Conservation (phyloP, 2,888 invertebrate species). For the Spodoptera littoralis region DNA sequence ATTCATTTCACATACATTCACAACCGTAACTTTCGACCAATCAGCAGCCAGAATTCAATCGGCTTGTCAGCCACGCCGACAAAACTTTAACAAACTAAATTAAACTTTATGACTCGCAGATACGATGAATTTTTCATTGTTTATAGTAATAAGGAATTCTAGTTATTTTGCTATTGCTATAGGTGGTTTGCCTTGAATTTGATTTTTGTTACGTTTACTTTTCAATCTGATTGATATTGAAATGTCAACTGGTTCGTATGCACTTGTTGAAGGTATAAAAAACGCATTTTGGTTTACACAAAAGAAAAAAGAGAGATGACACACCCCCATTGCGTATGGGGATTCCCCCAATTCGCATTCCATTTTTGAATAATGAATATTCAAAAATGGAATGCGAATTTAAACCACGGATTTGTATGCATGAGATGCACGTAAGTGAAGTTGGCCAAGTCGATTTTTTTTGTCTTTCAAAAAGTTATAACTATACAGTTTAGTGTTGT, state of each 20-base stretch:
- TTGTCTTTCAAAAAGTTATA: too few species aligned
- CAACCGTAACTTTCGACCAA: conserved; percentile 57
- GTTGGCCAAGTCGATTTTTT: too few species aligned
- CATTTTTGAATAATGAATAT: too few species aligned
- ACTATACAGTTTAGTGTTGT: too few species aligned
- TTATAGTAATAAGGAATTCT: conserved; percentile 34
- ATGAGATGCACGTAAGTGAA: too few species aligned
- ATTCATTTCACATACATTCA: conserved; percentile 54
- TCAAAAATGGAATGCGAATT: too few species aligned
- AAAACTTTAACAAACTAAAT: conserved; percentile 31
- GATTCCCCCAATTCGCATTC: too few species aligned
- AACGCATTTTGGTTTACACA: neutral
- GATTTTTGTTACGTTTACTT: conserved; percentile 52
- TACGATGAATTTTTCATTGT: conserved; percentile 45
- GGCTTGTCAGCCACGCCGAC: conserved; percentile 68
- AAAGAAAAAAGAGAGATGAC: conserved; percentile 12
- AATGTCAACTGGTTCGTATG: conserved; percentile 46
- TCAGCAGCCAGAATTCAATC: conserved; percentile 57
- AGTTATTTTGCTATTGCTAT: conserved; percentile 41
- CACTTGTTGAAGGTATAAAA: conserved; percentile 6
- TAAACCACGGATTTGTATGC: too few species aligned
- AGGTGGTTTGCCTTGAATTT: conserved; percentile 52
- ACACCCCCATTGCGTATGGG: conserved; percentile 17
- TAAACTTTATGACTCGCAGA: conserved; percentile 18
- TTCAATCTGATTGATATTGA: conserved; percentile 38